These are phyloP conservation scores for Ichneumoninae sp. DNA, from an alignment of 2,888 invertebrate genomes.

Conservation along the genomic window DNA sequence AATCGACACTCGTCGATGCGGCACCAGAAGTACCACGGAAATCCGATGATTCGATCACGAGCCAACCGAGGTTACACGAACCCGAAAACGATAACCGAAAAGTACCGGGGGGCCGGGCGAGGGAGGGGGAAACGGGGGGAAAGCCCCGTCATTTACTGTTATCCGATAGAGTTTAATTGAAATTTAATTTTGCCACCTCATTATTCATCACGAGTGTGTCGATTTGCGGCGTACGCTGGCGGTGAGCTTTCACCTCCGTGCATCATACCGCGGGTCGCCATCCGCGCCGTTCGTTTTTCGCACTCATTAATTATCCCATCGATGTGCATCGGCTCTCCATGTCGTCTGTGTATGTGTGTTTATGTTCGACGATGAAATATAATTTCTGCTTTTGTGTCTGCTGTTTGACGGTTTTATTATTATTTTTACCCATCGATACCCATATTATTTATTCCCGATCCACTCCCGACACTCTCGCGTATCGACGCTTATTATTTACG, in stretches of 20 bases:
- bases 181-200: constrained; percentile 80
- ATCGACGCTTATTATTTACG: constrained; percentile 29
- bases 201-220: constrained; percentile 80
- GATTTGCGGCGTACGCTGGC: constrained; percentile 73
- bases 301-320: constrained; percentile 64
- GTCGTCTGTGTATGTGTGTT: constrained; percentile 16
- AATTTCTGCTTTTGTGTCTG: constrained; percentile 61
- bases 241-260: constrained; percentile 72
- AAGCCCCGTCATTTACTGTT: constrained; percentile 73
- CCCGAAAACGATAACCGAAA: constrained; percentile 66
- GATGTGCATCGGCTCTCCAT: constrained; percentile 32
- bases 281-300: constrained; percentile 63
- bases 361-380: constrained; percentile 54
- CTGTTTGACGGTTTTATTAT: constrained; percentile 53
- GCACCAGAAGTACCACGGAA: constrained; percentile 54
- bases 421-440: constrained; percentile 22
- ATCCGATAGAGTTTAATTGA: constrained; percentile 78
- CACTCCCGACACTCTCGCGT: background rate
- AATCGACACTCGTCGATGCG: constrained; percentile 55
- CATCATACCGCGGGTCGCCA: constrained; percentile 6
- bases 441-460: constrained; percentile 48
- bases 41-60: constrained; percentile 65
- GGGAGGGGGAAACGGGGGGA: constrained; percentile 38
- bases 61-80: constrained; percentile 52
- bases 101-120: constrained; percentile 48